These are phyloP conservation scores for Psettodes erumei DNA, from an alignment of 2,113 vertebrate genomes.

Conservation along the genomic window DNA sequence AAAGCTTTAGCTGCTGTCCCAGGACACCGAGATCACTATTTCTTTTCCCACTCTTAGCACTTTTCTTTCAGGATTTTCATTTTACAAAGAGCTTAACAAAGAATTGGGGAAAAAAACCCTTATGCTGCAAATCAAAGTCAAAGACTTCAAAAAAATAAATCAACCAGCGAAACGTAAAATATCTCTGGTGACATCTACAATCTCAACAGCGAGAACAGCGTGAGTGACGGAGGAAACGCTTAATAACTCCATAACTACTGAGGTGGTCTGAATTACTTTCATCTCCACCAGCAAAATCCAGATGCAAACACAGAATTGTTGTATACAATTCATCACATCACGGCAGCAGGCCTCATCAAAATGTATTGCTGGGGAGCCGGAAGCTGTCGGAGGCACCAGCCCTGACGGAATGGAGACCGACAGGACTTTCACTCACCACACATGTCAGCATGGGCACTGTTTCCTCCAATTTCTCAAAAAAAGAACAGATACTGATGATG, in stretches of 20 bases:
- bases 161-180: not conserved
- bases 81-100: not conserved
- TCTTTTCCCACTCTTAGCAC: not conserved
- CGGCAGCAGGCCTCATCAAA: conserved; percentile 46
- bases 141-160: not conserved
- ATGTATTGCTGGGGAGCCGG: conserved; percentile 6
- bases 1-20: conserved; percentile 5
- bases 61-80: not conserved
- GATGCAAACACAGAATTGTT: conserved; percentile 9
- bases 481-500: conserved; percentile 4
- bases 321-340: conserved; percentile 37
- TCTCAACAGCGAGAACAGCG: conserved; percentile 24
- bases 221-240: not conserved
- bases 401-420: conserved; percentile 35
- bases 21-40: not conserved
- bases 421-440: conserved; percentile 53
- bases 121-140: not conserved
- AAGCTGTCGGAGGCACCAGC: conserved; percentile 20
- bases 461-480: conserved; percentile 16
- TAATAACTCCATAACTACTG: conserved; percentile 12
- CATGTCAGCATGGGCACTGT: conserved; percentile 15
- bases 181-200: not conserved
- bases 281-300: conserved; percentile 24
- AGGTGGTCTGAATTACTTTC: conserved; percentile 30
- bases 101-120: not conserved